Evolutionary conservation across 2,113 vertebrate genomes (phyloP).

Genomic region (Elephantulus edwardii): DNA sequence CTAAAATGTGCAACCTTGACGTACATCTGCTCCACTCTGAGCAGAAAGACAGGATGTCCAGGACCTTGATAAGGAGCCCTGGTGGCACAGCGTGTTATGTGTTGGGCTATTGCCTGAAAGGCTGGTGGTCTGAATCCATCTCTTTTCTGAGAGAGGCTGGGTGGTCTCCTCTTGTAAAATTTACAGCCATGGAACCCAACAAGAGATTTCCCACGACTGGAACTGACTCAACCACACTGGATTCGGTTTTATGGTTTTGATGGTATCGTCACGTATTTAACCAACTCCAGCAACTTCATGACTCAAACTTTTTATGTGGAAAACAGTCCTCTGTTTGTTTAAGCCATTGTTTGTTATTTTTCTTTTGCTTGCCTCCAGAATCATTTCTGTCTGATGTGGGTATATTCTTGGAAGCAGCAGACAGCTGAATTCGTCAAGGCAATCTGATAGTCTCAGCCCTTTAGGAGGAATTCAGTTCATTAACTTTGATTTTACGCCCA

Average conservation of each 20-base stretch:
- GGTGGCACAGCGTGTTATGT: no score
- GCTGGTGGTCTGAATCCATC: no score
- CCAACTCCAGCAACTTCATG: background rate
- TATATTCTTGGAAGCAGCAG: background rate
- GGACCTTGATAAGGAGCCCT: no score
- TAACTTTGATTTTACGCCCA: background rate
- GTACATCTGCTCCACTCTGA: no score
- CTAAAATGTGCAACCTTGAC: no score
- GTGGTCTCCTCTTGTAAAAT: no score
- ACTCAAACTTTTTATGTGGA: background rate
- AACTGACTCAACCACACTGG: no score
- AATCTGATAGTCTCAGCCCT: background rate
- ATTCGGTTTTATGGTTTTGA: background rate
- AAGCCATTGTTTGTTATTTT: conserved; percentile 21
- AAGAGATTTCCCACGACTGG: no score
- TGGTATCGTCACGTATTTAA: background rate
- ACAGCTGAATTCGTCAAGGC: background rate
- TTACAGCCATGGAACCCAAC: no score
- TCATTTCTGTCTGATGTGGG: background rate
- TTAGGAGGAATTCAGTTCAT: background rate
- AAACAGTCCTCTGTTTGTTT: conserved; percentile 10
- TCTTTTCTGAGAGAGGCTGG: no score
- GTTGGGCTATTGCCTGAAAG: no score
- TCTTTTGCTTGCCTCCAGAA: conserved; percentile 46
- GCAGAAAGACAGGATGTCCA: no score